Evolutionary conservation across 2,113 vertebrate species (phyloP), one percentile per base, ranked within the genome.

Genomic region (Laterallus jamaicensis): DNA sequence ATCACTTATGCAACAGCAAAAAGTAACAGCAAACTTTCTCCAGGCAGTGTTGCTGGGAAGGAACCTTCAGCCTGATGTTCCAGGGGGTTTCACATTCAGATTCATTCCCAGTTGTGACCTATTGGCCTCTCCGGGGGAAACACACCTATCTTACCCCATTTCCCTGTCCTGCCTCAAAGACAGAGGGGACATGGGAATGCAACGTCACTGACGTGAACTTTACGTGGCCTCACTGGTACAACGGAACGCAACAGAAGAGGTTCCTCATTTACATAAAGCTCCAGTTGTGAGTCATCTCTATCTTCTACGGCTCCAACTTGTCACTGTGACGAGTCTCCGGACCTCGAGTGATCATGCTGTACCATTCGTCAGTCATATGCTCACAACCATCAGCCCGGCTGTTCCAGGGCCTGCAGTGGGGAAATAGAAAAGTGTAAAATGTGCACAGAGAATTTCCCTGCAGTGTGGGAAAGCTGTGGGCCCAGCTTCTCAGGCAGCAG

Each of bases 211-310:
- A 63, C 3, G 73, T 82, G 81, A 96, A 85, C 81, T 87, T 52
- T 25, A 32, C 32, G 40, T 82, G 90, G 75, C 92, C 93, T 75
- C 35, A 3, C 1, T 67, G 71, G 94, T 62, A 90, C 71, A 94
- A 86, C 32, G 47, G 79, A 86, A 92, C 7, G 49, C 58, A 90
- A 78, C 16, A 68, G 42, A 49, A 96, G 85, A 86, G 37, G 86
- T 91, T 96, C 95, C 88, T 93, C 77, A 73, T 94, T 90, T 94
- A 79, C 95, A 93, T 54, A 35, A 39, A 86, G 74, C 92, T 80
- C 56, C 66, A 80, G 44, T 39, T 31, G 3, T 96, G 93, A 94
- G 26, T 97, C 92, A 92, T 87, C 82, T 79, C 59, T 90, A 58
- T 86, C 50, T 85, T 75, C 73, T 82, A 25, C 15, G 1, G 71